phyloP scores from a whole-genome alignment of 2,888 invertebrate genomes.

The Mythimna vitellina region DNA sequence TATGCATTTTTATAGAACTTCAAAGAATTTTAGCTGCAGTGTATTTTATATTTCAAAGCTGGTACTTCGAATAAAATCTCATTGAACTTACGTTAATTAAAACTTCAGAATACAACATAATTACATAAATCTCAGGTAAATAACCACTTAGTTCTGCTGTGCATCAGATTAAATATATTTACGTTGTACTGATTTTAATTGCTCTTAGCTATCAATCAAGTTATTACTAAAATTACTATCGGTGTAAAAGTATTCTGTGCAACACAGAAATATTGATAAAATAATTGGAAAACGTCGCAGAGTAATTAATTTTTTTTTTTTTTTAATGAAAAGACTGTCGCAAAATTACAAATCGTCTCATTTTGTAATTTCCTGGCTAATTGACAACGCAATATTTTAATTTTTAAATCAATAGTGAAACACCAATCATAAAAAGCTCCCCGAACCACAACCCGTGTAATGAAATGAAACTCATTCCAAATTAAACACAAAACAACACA shows the following conservation, averaged over 20 bases:
- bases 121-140: not conserved
- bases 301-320: no score
- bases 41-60: not conserved
- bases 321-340: no score
- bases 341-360: no score
- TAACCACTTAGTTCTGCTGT: not conserved
- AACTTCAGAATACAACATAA: slow-evolving; percentile 10
- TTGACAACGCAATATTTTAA: no score
- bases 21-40: not conserved
- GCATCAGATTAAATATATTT: not conserved
- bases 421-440: not conserved
- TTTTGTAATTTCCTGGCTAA: no score
- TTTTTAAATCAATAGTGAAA: no score
- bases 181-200: not conserved
- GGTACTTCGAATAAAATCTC: slow-evolving; percentile 9
- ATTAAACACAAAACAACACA: slow-evolving; percentile 15
- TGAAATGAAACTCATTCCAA: slow-evolving; percentile 11
- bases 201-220: not conserved
- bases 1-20: no score
- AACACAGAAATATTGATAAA: no score
- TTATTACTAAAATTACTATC: not conserved
- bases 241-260: no score
- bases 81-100: slow-evolving; percentile 39
- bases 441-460: not conserved
- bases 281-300: no score